Percentiles rank a stretch among this genome's conserved stretches.
Conservation (phyloP, 2,797 vertebrate genomes). For the Acrossocheilus wenchowensis region DNA sequence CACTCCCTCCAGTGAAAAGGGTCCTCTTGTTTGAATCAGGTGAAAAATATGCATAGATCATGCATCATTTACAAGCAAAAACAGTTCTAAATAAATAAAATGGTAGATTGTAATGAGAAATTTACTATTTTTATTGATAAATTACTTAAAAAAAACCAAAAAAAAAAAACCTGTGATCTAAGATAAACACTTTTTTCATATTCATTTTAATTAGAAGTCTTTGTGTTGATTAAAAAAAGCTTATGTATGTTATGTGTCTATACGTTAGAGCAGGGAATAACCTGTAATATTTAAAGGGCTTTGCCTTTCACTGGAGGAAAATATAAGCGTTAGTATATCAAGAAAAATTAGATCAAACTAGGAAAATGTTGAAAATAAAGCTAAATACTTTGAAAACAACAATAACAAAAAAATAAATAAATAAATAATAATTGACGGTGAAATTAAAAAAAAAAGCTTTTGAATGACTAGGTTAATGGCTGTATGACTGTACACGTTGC, state of each 20-base stretch:
- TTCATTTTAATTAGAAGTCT: not conserved
- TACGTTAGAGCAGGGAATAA: not conserved
- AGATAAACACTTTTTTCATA: not conserved
- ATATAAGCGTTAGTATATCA: not conserved
- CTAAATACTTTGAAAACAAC: not conserved
- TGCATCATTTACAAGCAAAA: not conserved
- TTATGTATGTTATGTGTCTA: not conserved
- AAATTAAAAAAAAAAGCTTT: not conserved
- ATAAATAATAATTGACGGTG: not conserved
- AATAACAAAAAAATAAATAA: not conserved
- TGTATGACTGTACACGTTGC: slow-evolving; percentile 21
- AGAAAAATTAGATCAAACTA: not conserved
- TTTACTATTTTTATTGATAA: not conserved
- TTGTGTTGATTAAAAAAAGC: not conserved
- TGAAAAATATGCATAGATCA: not conserved
- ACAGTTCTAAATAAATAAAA: not conserved
- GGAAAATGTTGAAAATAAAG: not conserved
- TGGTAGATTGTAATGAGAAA: too few species aligned
- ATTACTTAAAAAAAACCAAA: not conserved
- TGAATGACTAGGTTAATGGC: slow-evolving; percentile 12
- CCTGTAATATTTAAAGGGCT: not conserved
- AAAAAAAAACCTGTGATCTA: not conserved
- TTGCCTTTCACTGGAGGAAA: not conserved
- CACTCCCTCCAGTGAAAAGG: too few species aligned
- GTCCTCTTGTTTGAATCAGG: too few species aligned